Evolutionary conservation across 2,797 vertebrate species (phyloP), one percentile per base, ranked within the genome.

Genomic region (Morus bassanus): DNA sequence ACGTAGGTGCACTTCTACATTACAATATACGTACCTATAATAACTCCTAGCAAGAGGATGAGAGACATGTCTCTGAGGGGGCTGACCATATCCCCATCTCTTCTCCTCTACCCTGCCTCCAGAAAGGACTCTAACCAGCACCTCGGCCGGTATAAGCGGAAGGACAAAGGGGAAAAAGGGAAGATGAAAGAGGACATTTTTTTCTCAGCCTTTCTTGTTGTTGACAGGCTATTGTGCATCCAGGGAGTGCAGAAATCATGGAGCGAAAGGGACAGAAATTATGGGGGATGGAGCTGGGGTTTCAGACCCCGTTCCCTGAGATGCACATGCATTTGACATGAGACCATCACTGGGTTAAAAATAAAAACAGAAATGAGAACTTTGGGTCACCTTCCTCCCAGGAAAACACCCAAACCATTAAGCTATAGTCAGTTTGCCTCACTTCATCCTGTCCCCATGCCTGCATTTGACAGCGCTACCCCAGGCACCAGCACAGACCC

Each of bases 131-230:
- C 17, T 50, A 68, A 41, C 11, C 4, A 63, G 11, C 4, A 69
- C 33, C 7, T 57, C 0, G 0, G 9, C 22, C 81, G 25, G 3
- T 72, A 9, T 17, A 37, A 43, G 1, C 6, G 6, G 17, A 33
- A 82, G 11, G 18, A 43, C 3, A 6, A 14, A 64, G 25, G 6
- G 5, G 4, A 18, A 45, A 59, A 43, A 14, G 2, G 18, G 14
- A 37, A 73, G 15, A n/a, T 4, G 14, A 21, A 70, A 64, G 10
- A 56, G 3, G 6, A 33, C 31, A 5, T 5, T 7, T 78, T 78
- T 13, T 21, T 72, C n/a, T 84, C n/a, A 75, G 65, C 8, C 31
- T 9, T 73, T 76, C 7, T 12, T 16, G 1, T 16, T 59, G 12
- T 37, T 67, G 57, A 41, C n/a, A 30, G 24, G 19, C 3, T 2